Evolutionary conservation across 2,888 invertebrate species (phyloP), one percentile per base, ranked within the genome.

Genomic region (Yponomeuta malinellus): DNA sequence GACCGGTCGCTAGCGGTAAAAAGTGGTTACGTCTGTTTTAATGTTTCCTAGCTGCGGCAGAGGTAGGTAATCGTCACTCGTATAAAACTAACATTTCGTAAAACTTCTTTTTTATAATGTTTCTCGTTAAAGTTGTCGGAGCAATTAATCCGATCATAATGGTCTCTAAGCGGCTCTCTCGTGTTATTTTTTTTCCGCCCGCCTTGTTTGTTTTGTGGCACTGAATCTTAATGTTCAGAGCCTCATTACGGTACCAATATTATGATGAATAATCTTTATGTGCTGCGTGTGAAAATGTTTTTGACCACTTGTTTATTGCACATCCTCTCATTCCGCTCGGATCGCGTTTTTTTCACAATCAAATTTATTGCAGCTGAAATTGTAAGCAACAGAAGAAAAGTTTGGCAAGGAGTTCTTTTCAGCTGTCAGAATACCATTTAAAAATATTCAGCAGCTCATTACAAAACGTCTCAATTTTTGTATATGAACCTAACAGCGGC

Each of bases 91-190:
- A 80, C 80, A 81, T 85, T 84, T 79, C 77, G 76, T 82, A 82
- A 79, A 76, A 81, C 78, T 81, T 82, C 23, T 23, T 64, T 85
- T 59, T 88, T 88, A 85, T 59, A 15, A 87, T 86, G 85, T 78
- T 86, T 84, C 85, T 80, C 77, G 75, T 84, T 88, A 86, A 83
- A 79, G 79, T 79, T 74, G 78, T 72, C 76, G 74, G 74, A 76
- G 83, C 83, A 85, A 87, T 88, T 87, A 88, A 87, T 88, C 83
- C 82, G 83, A 81, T 78, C 82, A 82, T 84, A 85, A 89, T 82
- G 83, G 81, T 76, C 78, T 79, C 78, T 80, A 81, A 83, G 82
- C 79, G 76, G 72, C 72, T 68, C 37, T 29, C 65, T 65, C 59
- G 71, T 75, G 75, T 79, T 78, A 65, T 69, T 63, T 52, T 63